Evolutionary conservation across 2,797 vertebrate species (phyloP).

Genomic region (Nothura maculosa): DNA sequence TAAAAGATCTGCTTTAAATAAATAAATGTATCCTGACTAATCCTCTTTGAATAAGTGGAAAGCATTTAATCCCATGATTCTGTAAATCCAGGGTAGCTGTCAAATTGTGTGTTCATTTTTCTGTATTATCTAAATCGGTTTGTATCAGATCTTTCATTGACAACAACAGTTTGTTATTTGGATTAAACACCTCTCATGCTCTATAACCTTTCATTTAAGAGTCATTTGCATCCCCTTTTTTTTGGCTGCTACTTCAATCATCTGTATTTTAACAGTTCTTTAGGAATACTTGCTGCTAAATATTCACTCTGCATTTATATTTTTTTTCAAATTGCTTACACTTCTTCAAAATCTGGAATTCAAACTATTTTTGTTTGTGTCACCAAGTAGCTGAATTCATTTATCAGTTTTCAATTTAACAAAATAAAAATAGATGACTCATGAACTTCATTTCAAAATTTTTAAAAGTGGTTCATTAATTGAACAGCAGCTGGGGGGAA

Average conservation of each 20-base stretch:
- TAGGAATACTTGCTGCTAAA: conserved; percentile 62
- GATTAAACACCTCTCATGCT: conserved; percentile 54
- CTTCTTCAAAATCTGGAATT: conserved; percentile 43
- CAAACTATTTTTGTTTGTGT: conserved; percentile 65
- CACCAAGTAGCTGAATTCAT: conserved; percentile 43
- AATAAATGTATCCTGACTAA: conserved; percentile 80
- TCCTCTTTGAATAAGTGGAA: conserved; percentile 81
- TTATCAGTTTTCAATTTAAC: conserved; percentile 67
- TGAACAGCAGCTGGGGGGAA: conserved; percentile 66
- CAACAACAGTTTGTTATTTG: conserved; percentile 66
- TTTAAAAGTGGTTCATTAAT: conserved; percentile 72
- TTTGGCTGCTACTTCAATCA: conserved; percentile 63
- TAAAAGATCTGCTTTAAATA: conserved; percentile 80
- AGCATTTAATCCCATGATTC: conserved; percentile 80
- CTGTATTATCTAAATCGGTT: conserved; percentile 74
- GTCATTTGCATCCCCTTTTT: conserved; percentile 53
- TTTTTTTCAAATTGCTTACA: not conserved
- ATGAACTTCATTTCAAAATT: conserved; percentile 66
- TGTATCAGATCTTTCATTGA: conserved; percentile 72
- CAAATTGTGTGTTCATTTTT: conserved; percentile 81
- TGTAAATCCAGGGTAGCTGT: conserved; percentile 78
- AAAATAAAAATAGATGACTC: conserved; percentile 71
- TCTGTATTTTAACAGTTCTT: conserved; percentile 58
- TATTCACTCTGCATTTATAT: conserved; percentile 27
- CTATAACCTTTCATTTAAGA: conserved; percentile 67